Conservation (phyloP, 2,113 vertebrate species). For the Psittacus erithacus region DNA sequence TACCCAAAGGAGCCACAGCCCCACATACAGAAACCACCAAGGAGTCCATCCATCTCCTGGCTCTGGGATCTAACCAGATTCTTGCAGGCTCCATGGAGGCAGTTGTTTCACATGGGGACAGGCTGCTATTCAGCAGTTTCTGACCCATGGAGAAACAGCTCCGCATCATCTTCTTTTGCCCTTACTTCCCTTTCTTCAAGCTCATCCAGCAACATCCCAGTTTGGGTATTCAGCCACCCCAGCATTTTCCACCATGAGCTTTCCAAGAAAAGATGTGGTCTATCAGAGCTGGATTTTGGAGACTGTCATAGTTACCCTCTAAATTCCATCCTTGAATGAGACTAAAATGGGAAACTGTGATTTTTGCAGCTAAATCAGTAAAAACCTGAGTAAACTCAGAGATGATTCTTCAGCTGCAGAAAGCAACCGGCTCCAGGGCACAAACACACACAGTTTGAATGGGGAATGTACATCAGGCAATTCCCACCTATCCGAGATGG, state of each 20-base stretch:
- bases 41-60: background rate
- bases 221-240: background rate
- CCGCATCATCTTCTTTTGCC: background rate
- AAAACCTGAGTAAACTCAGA: background rate
- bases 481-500: background rate
- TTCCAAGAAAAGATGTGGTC: background rate
- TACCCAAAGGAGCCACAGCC: background rate
- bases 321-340: background rate
- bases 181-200: background rate
- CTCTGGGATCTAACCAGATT: background rate
- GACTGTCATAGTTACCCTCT: background rate
- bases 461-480: background rate
- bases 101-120: background rate
- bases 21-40: background rate
- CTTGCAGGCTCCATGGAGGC: background rate
- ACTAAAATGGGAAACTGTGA: background rate
- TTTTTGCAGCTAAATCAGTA: background rate
- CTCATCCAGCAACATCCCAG: fast-evolving
- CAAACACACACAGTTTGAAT: background rate
- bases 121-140: background rate
- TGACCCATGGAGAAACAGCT: background rate
- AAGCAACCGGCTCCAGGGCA: background rate
- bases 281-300: background rate
- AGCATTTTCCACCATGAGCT: background rate
- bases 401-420: background rate